Evolutionary conservation across 2,888 invertebrate species (phyloP), one percentile per base, ranked within the genome.

Genomic region (Eilema caniola): DNA sequence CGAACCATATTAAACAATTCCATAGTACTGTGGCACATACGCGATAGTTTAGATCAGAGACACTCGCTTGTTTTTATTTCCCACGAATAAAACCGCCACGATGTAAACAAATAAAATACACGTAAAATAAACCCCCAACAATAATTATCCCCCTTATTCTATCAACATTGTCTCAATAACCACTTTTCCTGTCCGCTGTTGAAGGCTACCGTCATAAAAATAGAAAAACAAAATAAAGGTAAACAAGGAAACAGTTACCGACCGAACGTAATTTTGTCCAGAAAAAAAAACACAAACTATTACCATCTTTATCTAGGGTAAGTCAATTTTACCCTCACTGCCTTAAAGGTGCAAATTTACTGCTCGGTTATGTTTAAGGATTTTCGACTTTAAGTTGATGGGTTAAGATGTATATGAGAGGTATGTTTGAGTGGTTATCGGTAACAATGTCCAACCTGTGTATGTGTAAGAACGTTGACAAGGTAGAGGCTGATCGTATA

Each of bases 401-500:
- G 0, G 1, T 75, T 88, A 90, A 75, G 71, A 76, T 31, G 59
- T 60, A 53, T 11, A 60, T 47, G 3, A 57, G 12, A 20, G 61
- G 83, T 70, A 76, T 47, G 53, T 11, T 11, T 25, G 31, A 70
- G 62, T 79, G 86, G 78, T 87, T 82, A 77, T 85, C 79, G 73
- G 84, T 86, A 85, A 89, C 91, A 89, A 88, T 92, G 93, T 91
- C 91, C 91, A 90, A 93, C 93, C 93, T 93, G 92, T 90, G 90
- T 90, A 89, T 91, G 89, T 89, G 89, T 89, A 91, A 89, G 90
- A 89, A 92, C 93, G 92, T 94, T 93, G 94, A 94, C 94, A 95
- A 95, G 94, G 94, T 95, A 89, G 92, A 91, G 86, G 90, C 90
- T 90, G 94, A 93, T 94, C 94, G 93, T 93, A 93, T 94, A 93